Conservation (phyloP, 2,797 vertebrate genomes). For the Erpetoichthys calabaricus region DNA sequence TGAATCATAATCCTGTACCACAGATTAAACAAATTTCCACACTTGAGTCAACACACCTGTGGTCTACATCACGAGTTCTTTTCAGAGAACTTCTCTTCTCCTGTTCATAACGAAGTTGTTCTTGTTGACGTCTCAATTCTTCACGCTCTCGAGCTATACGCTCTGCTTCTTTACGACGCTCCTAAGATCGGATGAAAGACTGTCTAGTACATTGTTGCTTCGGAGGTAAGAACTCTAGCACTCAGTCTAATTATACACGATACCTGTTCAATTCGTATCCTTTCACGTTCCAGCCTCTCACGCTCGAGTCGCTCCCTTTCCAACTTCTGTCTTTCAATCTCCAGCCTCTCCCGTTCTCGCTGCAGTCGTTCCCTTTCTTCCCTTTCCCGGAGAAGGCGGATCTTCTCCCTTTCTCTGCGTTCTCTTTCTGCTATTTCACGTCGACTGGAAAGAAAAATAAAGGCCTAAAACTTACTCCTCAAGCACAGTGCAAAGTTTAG, state of each 20-base stretch:
- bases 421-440: conserved; percentile 82
- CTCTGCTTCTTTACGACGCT: conserved; percentile 87
- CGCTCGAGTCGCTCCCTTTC: conserved; percentile 87
- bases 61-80: conserved; percentile 81
- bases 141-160: conserved; percentile 87
- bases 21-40: no score
- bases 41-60: conserved; percentile 49
- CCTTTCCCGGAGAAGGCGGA: conserved; percentile 71
- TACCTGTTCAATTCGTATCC: conserved; percentile 92
- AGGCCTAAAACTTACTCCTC: no score
- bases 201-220: no score
- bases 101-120: conserved; percentile 90
- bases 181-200: conserved; percentile 38
- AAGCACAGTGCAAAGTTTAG: no score
- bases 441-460: conserved; percentile 40
- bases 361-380: conserved; percentile 78
- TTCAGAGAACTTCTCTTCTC: conserved; percentile 90
- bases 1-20: no score
- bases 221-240: no score
- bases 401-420: conserved; percentile 68
- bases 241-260: no score
- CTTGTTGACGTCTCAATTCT: conserved; percentile 86
- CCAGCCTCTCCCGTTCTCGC: conserved; percentile 78
- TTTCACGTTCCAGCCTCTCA: conserved; percentile 82
- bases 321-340: conserved; percentile 84